Conservation (phyloP, 2,797 vertebrate species). For the Coluber constrictor region DNA sequence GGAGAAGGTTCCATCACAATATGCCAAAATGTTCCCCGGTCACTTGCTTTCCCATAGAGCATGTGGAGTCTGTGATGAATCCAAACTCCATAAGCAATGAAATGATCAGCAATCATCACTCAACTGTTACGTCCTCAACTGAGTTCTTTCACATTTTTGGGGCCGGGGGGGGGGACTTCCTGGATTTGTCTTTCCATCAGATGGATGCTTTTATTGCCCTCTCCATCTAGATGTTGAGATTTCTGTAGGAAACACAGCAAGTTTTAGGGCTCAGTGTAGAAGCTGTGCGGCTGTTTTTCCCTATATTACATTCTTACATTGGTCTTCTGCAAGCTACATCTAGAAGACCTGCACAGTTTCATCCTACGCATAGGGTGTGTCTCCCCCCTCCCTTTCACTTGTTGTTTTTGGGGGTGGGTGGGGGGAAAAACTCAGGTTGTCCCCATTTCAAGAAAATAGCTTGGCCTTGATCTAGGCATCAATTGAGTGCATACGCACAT, state of each 20-base stretch:
- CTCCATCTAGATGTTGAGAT: neutral
- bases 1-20: neutral
- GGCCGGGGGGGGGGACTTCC: neutral
- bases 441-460: neutral
- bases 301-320: neutral
- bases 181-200: neutral
- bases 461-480: neutral
- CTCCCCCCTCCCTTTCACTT: slow-evolving; percentile 27
- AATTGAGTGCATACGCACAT: neutral
- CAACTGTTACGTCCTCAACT: neutral
- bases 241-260: neutral
- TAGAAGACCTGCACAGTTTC: neutral
- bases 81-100: neutral
- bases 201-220: neutral
- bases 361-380: slow-evolving; percentile 41
- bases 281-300: neutral
- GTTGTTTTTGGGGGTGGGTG: slow-evolving; percentile 25
- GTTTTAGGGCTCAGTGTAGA: no score
- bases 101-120: neutral
- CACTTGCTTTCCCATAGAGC: neutral
- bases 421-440: neutral
- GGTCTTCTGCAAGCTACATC: neutral
- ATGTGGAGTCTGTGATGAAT: neutral
- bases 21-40: neutral
- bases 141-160: neutral